Evolutionary conservation across 37 sponge, comb jelly and placozoan genomes (phyloP).

Genomic region (Tethya wilhelma): DNA sequence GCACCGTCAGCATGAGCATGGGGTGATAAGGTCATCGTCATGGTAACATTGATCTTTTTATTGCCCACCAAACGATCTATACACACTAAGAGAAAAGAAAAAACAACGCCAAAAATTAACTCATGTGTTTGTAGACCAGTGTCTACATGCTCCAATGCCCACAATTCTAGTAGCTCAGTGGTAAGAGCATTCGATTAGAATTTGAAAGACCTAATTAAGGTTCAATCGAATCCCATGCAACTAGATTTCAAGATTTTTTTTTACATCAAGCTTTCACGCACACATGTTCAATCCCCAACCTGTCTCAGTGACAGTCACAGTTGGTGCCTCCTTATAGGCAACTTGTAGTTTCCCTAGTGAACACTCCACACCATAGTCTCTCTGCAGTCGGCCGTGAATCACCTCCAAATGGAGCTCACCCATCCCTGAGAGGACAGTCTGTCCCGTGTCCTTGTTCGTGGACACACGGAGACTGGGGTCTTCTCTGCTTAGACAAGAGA

Average conservation of each 20-base stretch:
- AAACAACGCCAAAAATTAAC: background rate
- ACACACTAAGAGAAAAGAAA: background rate
- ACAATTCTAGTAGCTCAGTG: no score
- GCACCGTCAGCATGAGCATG: background rate
- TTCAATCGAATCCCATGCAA: no score
- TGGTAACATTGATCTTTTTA: slow-evolving; percentile 28
- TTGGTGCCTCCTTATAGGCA: slow-evolving; percentile 85
- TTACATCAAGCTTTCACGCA: background rate
- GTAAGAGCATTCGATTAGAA: no score
- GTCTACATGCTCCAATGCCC: no score
- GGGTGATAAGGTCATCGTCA: slow-evolving; percentile 35
- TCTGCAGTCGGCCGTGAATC: slow-evolving; percentile 68
- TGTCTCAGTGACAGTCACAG: slow-evolving; percentile 5
- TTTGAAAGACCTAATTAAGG: no score
- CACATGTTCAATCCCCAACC: slow-evolving; percentile 7
- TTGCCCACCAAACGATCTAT: slow-evolving; percentile 47
- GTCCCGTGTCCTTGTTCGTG: slow-evolving; percentile 77
- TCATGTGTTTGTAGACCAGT: background rate
- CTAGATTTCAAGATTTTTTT: no score
- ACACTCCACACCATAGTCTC: slow-evolving; percentile 75
- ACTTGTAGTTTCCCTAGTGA: slow-evolving; percentile 83
- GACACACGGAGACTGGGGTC: slow-evolving; percentile 95
- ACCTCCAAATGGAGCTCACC: slow-evolving; percentile 96
- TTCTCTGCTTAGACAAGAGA: slow-evolving; percentile 71
- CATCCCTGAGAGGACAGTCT: slow-evolving; percentile 95